A percentile compares a stretch with the other conserved stretches of the same genome.
Conservation (phyloP, 35 echinoderm and acorn worm genomes). For the Ptychodera flava region DNA sequence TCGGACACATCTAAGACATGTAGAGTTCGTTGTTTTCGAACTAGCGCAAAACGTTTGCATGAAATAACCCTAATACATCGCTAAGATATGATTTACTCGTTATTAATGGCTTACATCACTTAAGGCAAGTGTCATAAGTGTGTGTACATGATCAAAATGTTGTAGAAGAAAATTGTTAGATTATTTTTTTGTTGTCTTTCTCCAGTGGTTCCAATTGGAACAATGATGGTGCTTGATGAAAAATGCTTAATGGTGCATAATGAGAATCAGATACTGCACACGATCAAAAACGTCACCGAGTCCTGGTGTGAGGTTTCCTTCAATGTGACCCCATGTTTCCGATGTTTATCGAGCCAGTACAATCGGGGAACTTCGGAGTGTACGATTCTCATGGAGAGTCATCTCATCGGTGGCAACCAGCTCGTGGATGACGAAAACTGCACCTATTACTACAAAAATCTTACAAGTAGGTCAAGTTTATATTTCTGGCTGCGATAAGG, state of each 20-base stretch:
- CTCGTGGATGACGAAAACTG: neutral
- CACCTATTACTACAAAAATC: neutral
- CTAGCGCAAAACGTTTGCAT: too few species aligned
- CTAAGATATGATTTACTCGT: too few species aligned
- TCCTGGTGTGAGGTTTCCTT: neutral
- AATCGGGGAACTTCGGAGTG: neutral
- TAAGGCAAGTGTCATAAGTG: too few species aligned
- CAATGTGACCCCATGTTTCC: neutral
- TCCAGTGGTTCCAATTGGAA: too few species aligned
- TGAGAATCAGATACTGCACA: neutral
- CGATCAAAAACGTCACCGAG: neutral
- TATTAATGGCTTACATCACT: too few species aligned
- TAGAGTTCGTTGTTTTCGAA: too few species aligned
- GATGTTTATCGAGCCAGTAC: neutral
- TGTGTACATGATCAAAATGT: too few species aligned
- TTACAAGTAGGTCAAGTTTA: neutral
- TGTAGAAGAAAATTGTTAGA: too few species aligned
- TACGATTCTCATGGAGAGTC: neutral
- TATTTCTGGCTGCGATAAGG: too few species aligned
- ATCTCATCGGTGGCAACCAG: neutral
- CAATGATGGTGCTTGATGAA: neutral
- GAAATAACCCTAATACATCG: too few species aligned
- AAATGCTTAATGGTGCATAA: neutral
- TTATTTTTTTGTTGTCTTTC: too few species aligned
- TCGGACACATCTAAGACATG: too few species aligned